A percentile compares a stretch with the other conserved stretches of the same genome.
phyloP scores from a whole-genome alignment of 2,797 vertebrate species.

The Naso thynnoides region DNA sequence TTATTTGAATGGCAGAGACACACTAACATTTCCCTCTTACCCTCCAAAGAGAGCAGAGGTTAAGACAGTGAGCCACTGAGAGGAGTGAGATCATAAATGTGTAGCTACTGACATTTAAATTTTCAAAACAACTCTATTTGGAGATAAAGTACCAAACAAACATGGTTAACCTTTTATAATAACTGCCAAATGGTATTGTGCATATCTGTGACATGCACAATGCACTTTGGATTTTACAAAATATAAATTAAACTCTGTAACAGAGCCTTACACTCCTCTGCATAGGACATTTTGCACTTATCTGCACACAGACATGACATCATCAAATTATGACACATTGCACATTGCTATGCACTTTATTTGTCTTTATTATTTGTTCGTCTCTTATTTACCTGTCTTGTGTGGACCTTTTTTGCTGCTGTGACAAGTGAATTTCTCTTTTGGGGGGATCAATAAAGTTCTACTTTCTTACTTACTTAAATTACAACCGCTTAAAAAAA shows the following conservation, averaged over 20 bases:
- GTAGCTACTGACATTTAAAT: slow-evolving; percentile 8
- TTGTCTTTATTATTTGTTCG: no score
- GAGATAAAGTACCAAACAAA: not conserved
- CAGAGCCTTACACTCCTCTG: no score
- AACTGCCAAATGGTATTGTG: not conserved
- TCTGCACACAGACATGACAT: no score
- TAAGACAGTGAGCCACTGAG: not conserved
- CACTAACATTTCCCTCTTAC: not conserved
- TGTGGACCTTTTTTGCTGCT: no score
- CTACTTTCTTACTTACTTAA: no score
- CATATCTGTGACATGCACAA: not conserved
- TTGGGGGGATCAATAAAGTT: no score
- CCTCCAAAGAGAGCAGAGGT: not conserved
- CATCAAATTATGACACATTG: no score
- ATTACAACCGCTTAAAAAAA: not conserved
- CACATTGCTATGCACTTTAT: no score
- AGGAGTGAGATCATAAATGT: not conserved
- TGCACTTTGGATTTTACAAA: not conserved
- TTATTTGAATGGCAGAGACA: not conserved
- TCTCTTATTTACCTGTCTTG: no score
- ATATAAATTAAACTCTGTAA: not conserved
- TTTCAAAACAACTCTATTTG: not conserved
- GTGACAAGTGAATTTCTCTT: no score
- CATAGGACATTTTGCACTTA: no score
- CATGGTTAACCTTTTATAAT: slow-evolving; percentile 4